These are phyloP conservation scores for Resseliella maxima DNA, from an alignment of 2,888 invertebrate species.

Conservation along the genomic window DNA sequence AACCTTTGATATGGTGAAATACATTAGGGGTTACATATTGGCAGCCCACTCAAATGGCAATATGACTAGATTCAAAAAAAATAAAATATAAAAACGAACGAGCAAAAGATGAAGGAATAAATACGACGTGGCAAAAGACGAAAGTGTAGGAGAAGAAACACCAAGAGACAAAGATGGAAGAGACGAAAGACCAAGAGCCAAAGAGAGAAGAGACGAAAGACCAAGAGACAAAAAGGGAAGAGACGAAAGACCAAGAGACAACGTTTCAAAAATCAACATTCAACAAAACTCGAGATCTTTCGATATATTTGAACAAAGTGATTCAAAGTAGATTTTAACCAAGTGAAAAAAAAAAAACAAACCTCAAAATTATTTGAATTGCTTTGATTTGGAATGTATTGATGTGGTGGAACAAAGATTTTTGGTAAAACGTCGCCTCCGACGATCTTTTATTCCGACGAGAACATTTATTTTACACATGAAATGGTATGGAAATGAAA, in stretches of 20 bases:
- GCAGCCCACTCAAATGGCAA: neutral
- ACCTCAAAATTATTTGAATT: neutral
- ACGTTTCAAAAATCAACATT: neutral
- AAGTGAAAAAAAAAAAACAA: neutral
- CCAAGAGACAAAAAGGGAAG: neutral
- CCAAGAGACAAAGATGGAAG: neutral
- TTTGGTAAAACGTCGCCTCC: too few relatives aligned
- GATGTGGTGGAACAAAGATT: neutral
- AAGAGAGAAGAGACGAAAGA: too few relatives aligned
- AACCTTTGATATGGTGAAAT: neutral
- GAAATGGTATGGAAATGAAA: neutral
- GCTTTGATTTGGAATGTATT: neutral
- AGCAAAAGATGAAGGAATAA: too few relatives aligned
- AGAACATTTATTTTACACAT: too few relatives aligned
- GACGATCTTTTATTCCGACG: too few relatives aligned
- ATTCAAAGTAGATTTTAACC: neutral
- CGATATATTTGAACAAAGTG: neutral
- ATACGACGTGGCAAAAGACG: too few relatives aligned
- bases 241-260: neutral
- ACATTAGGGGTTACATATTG: neutral
- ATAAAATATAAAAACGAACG: too few relatives aligned
- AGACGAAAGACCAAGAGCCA: too few relatives aligned
- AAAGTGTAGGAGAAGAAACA: too few relatives aligned
- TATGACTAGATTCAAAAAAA: neutral
- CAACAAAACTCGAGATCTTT: neutral